Base-by-base conservation (phyloP, 2,797 vertebrate species). In the Coracias cyanogaster region DNA sequence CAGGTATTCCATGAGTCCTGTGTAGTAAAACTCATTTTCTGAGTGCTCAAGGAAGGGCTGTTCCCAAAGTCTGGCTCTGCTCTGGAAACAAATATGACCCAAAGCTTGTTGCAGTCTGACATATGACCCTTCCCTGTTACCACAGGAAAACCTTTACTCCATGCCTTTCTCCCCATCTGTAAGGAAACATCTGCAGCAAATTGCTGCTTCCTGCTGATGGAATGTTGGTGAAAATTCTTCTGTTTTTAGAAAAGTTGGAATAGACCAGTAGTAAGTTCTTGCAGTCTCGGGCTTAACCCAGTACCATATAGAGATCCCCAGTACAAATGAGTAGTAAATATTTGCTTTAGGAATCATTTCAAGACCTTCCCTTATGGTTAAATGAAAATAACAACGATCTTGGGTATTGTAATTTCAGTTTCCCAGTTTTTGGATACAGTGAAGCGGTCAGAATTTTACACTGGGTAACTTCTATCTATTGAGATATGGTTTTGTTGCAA, bases 101-200 rank as follows among this genome's bases (percentile, higher is more conserved):
- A 82, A 62, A 90, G 39, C 29, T 39, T 70, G 62, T 84, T 86
- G 43, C 31, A 79, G 6, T 52, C 29, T 90, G 55, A 55, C 62
- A 33, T 25, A 17, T 24, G 58, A 89, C 51, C 31, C 16, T 37
- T 62, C 60, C 41, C 7, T 64, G 12, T 90, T 74, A 14, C 78
- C 51, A 26, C 43, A 73, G 86, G 81, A 87, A 93, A 89, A 77
- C 12, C 15, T 66, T 81, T 70, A 4, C 15, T 67, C 15, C 20
- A 3, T 58, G 41, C 18, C 58, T 84, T 90, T 90, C 39, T 92
- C 62, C 48, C n/a, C 43, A 16, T 85, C 55, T 39, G 7, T 69
- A 86, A 84, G 94, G 95, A 96, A 96, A 84, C 71, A 90, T 58
- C 60, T 95, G 92, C 55, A 90, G 46, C 43, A 48, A 17, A 6